Percentiles rank a stretch among this genome's conserved stretches.
Conservation (phyloP, 2,797 vertebrate genomes). For the Notamacropus eugenii region DNA sequence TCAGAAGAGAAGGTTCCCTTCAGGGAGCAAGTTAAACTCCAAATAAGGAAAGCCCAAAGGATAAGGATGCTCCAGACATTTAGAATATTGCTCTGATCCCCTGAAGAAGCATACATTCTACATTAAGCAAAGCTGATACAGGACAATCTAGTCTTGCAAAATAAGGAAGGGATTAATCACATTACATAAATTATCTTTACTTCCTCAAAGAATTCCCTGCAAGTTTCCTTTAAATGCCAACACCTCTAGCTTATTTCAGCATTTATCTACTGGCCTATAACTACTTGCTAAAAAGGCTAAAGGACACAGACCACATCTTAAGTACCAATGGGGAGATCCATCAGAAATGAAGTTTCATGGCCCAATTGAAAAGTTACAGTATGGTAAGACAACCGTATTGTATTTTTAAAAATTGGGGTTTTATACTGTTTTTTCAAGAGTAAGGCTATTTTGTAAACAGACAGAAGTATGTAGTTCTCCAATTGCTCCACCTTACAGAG, state of each 20-base stretch:
- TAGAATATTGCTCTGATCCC: neutral
- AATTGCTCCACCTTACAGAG: neutral
- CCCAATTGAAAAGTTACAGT: neutral
- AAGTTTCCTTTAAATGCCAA: neutral
- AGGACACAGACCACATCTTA: neutral
- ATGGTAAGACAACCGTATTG: neutral
- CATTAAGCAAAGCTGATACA: neutral
- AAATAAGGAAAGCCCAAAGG: neutral
- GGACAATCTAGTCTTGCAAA: conserved; percentile 8
- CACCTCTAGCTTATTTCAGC: neutral
- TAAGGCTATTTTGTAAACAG: neutral
- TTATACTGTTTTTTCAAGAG: neutral
- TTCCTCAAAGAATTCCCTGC: conserved; percentile 31
- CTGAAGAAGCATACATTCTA: rapidly evolving
- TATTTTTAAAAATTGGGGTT: neutral
- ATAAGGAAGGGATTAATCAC: neutral
- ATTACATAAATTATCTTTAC: neutral
- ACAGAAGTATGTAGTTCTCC: neutral
- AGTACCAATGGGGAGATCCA: conserved; percentile 19
- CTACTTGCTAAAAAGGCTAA: conserved; percentile 45
- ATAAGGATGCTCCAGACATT: neutral
- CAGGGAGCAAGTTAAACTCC: neutral
- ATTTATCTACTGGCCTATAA: neutral
- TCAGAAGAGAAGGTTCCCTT: neutral
- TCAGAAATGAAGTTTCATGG: conserved; percentile 36